Base-by-base conservation (phyloP, 2,797 vertebrate species). In the Chaenodraco wilsoni region DNA sequence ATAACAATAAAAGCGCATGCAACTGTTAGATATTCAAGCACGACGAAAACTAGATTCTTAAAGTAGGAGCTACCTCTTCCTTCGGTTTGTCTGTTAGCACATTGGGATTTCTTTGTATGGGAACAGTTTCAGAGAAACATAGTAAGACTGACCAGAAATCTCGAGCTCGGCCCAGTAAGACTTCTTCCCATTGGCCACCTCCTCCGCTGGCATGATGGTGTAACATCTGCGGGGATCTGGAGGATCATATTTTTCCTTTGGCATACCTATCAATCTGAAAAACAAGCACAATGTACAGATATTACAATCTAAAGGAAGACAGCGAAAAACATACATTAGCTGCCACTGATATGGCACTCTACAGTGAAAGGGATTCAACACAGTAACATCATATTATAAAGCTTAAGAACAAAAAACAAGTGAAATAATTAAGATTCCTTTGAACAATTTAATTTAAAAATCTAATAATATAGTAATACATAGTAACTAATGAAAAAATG, bases 201-300 rank as follows among this genome's bases (percentile, higher is more conserved):
- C 98, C 92, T 99, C 98, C 40, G 97, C 94, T 83, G 98, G 97
- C 98, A 99, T 99, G 96, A 99, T 99, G 94, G 97, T 98, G 84
- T 99, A 99, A 94, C 98, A 97, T 95, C 97, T 94, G 90, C 97
- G 97, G 91, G 97, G 97, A 95, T 99, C 97, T 86, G 97, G 98
- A 92, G 98, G 97, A 90, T 99, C 98, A 99, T 99, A 99, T 98
- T 99, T 99, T 97, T 99, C 98, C 94, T 99, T 99, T 97, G 98
- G 98, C 98, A 99, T 99, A 95, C 96, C 98, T 97, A 95, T 96
- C 95, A 96, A 95, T 97, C 98, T 99, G 77, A 51, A 58, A 60
- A 0, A 74, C 21, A 57, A 56, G 3, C 7, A 72, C 37, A 13
- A 33, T 19, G 49, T 3, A 74, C 8, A 2, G 3, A 50, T 45